Evolutionary conservation across 2,888 invertebrate genomes (phyloP).

Genomic region (Shargacucullia verbasci): DNA sequence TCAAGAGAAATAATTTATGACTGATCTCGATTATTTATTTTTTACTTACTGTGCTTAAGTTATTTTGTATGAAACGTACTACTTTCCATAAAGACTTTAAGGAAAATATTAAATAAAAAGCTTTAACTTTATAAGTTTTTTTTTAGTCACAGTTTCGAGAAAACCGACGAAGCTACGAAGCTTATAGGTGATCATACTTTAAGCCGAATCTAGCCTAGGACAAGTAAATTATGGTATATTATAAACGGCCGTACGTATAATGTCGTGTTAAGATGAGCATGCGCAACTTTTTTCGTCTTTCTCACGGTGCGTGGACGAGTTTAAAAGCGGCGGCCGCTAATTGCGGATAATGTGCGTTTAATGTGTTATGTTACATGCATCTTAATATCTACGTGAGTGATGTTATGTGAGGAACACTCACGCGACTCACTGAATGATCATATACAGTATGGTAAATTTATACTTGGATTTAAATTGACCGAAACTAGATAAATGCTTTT

Average conservation of each 20-base stretch:
- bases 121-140: no score
- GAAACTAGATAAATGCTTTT: no score
- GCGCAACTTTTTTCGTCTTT: conserved; percentile 47
- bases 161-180: conserved; percentile 5
- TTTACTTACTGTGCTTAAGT: no score
- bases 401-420: conserved; percentile 35
- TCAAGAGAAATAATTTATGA: conserved; percentile 33
- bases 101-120: no score
- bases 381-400: conserved; percentile 46
- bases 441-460: no score
- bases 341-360: conserved; percentile 57
- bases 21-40: no score
- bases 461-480: no score
- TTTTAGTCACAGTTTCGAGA: no score
- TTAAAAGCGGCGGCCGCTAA: conserved; percentile 52
- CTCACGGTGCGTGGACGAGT: conserved; percentile 54
- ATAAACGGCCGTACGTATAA: conserved; percentile 11
- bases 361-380: conserved; percentile 57
- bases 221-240: conserved; percentile 11
- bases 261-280: conserved; percentile 33
- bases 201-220: no score
- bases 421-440: conserved; percentile 9
- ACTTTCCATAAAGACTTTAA: no score
- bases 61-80: no score
- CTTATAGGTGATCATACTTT: no score